Evolutionary conservation across 1,140 invertebrate genomes (phyloP).

Genomic region (Diabrotica virgifera): DNA sequence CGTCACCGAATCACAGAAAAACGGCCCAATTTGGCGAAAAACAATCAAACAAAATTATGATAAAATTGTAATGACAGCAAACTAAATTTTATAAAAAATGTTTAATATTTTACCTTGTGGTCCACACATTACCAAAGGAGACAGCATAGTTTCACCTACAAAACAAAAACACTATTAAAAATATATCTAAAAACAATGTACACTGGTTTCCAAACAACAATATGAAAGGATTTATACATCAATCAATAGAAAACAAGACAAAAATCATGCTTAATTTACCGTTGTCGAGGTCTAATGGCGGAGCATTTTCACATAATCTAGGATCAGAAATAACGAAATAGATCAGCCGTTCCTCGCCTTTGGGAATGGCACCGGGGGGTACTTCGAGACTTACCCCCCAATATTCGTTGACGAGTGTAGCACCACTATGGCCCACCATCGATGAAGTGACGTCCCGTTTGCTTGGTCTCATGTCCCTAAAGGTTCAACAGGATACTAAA

Average conservation of each 20-base stretch:
- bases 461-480: conserved; percentile 27
- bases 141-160: conserved; percentile 86
- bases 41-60: too few species aligned
- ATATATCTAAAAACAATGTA: conserved; percentile 32
- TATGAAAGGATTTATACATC: too few species aligned
- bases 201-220: conserved; percentile 36
- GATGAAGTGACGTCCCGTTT: conserved; percentile 58
- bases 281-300: conserved; percentile 83
- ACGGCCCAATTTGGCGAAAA: too few species aligned
- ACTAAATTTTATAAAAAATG: conserved; percentile 5
- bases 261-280: conserved; percentile 56
- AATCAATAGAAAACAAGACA: conserved; percentile 18
- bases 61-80: too few species aligned
- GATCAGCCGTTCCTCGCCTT: conserved; percentile 81
- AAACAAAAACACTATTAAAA: conserved; percentile 30
- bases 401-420: conserved; percentile 76
- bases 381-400: conserved; percentile 88
- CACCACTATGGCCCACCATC: conserved; percentile 75
- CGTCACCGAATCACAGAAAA: too few species aligned
- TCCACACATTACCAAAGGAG: conserved; percentile 92
- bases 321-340: conserved; percentile 89
- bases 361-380: conserved; percentile 79
- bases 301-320: conserved; percentile 67
- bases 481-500: not conserved
- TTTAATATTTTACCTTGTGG: conserved; percentile 64